Evolutionary conservation across 2,113 vertebrate species (phyloP), one percentile per base, ranked within the genome.

Genomic region (Recurvirostra avosetta): DNA sequence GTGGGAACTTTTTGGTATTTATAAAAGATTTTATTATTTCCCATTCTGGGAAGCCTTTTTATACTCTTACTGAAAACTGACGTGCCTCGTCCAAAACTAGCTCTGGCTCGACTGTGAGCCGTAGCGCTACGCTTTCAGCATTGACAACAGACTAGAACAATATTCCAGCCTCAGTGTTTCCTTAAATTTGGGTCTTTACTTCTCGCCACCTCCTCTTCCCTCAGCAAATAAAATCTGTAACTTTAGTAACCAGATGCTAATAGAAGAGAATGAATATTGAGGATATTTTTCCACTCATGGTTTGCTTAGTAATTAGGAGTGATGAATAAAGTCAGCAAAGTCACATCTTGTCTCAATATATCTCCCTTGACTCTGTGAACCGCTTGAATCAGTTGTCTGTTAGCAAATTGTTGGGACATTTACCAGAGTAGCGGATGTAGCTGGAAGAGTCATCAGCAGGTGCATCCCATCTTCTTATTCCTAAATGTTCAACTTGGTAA

Each of bases 281-380:
- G 23, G 32, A 17, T 75, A 25, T 88, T 74, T 92, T 36, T 62
- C 32, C 49, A 9, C 62, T 86, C 68, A 17, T 68, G 7, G 0
- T 85, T 93, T 79, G 49, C 66, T 80, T 34, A 36, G 92, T 81
- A 94, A 88, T 90, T 82, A 92, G 66, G 32, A 79, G 55, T 29
- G 88, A 92, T 70, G 45, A 79, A 95, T 82, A 53, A 90, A 95
- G 84, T 30, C 68, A 66, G 91, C 56, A 21, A 72, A 95, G 77
- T 40, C 17, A 3, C 71, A 19, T 73, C 71, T 74, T 52, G 30
- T n/a, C 95, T 91, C 90, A 74, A 62, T 52, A 26, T 63, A 27
- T 52, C 62, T 87, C 90, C 83, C 17, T 18, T 18, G 56, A 27
- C 84, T 91, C 92, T 21, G 6, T 22, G 45, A 94, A 65, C 36